phyloP scores from a whole-genome alignment of 2,113 vertebrate genomes.

The Falcunculus frontatus region DNA sequence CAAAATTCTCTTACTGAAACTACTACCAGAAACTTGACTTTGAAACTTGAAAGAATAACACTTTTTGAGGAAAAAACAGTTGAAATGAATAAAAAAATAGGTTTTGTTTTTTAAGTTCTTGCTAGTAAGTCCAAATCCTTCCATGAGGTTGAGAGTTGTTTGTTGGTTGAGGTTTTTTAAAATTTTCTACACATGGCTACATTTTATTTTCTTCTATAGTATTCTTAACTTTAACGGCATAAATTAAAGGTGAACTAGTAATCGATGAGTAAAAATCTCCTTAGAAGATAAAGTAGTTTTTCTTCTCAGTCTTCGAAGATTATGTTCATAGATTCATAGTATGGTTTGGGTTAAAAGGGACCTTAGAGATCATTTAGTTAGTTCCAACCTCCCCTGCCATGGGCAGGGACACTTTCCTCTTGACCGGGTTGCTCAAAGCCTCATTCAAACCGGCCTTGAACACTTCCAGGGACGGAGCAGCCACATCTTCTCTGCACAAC shows the following conservation, averaged over 20 bases:
- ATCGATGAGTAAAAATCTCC: not conserved
- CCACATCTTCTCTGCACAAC: not conserved
- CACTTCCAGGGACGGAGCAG: not conserved
- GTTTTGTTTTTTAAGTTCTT: not conserved
- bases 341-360: not conserved
- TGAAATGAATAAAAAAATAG: not conserved
- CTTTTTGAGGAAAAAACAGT: not conserved
- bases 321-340: not conserved
- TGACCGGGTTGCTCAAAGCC: not conserved
- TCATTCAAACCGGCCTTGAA: not conserved
- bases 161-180: accelerated
- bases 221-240: not conserved
- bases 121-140: not conserved
- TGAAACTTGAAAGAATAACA: not conserved
- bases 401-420: not conserved
- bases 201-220: not conserved
- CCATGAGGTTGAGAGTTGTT: not conserved
- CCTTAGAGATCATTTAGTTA: not conserved
- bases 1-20: not conserved
- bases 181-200: not conserved
- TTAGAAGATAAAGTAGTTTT: not conserved
- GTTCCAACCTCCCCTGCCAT: not conserved
- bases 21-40: not conserved
- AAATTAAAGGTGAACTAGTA: not conserved
- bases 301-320: not conserved